Evolutionary conservation across 2,113 vertebrate species (phyloP).

Genomic region (Mormyrus iriodes): DNA sequence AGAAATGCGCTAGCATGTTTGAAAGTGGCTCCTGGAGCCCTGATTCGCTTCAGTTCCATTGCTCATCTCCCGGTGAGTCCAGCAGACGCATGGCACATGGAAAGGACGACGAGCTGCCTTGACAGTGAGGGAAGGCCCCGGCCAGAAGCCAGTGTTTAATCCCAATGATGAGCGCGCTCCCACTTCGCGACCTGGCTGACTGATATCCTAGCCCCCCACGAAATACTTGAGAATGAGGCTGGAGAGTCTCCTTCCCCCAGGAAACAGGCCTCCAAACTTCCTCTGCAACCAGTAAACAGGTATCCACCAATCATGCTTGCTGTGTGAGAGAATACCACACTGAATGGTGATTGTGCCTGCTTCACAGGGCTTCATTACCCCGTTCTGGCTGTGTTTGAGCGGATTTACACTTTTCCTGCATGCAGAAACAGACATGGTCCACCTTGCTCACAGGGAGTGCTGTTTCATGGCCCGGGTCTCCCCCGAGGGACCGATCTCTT

Average conservation of each 20-base stretch:
- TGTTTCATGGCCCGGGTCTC: background rate
- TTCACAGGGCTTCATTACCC: background rate
- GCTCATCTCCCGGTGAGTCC: background rate
- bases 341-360: background rate
- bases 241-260: background rate
- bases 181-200: background rate
- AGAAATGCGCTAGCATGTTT: background rate
- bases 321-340: background rate
- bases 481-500: background rate
- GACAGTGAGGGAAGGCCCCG: background rate
- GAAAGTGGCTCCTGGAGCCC: background rate
- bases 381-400: background rate
- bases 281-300: background rate
- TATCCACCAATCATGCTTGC: background rate
- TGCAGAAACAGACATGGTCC: background rate
- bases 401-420: background rate
- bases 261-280: background rate
- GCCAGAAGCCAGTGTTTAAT: background rate
- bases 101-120: background rate
- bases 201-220: background rate
- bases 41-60: background rate
- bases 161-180: background rate
- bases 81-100: background rate
- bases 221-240: background rate
- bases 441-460: background rate